A percentile compares a stretch with the other conserved stretches of the same genome.
phyloP scores from a whole-genome alignment of 2,888 invertebrate genomes.

The Lochmaea crataegi region DNA sequence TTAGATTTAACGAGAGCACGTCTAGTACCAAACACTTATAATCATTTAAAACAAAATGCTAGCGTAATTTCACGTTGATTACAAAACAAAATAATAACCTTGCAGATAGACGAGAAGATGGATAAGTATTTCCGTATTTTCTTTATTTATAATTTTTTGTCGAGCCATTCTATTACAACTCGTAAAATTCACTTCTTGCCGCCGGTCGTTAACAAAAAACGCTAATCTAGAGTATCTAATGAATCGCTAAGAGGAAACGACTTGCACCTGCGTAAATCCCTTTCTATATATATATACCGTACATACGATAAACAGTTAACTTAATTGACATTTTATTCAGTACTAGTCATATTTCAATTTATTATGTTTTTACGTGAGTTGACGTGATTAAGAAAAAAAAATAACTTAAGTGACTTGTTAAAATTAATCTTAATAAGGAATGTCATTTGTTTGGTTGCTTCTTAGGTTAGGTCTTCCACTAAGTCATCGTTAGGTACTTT shows the following conservation, averaged over 20 bases:
- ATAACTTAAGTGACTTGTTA: neutral
- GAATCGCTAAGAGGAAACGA: slow-evolving; percentile 26
- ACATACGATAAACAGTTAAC: slow-evolving; percentile 6
- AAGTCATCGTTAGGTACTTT: too few species aligned
- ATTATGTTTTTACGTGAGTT: neutral
- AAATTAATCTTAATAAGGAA: neutral
- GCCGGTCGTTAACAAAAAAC: slow-evolving; percentile 5
- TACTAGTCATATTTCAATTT: neutral
- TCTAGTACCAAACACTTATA: slow-evolving; percentile 1
- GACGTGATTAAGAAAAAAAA: neutral
- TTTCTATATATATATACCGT: slow-evolving; percentile 1
- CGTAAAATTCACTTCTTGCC: slow-evolving; percentile 11
- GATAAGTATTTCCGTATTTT: slow-evolving; percentile 13
- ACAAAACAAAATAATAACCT: neutral
- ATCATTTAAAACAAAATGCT: neutral
- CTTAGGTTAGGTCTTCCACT: too few species aligned
- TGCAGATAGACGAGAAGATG: neutral
- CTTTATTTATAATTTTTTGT: slow-evolving; percentile 4
- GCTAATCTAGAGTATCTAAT: slow-evolving; percentile 21
- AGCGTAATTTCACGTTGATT: slow-evolving; percentile 3
- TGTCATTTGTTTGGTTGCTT: too few species aligned
- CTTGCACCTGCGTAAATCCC: slow-evolving; percentile 20
- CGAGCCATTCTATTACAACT: neutral
- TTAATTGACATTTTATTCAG: slow-evolving; percentile 20
- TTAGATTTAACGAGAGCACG: neutral